Evolutionary conservation across 2,113 vertebrate genomes (phyloP).

Genomic region (Melanerpes formicivorus): DNA sequence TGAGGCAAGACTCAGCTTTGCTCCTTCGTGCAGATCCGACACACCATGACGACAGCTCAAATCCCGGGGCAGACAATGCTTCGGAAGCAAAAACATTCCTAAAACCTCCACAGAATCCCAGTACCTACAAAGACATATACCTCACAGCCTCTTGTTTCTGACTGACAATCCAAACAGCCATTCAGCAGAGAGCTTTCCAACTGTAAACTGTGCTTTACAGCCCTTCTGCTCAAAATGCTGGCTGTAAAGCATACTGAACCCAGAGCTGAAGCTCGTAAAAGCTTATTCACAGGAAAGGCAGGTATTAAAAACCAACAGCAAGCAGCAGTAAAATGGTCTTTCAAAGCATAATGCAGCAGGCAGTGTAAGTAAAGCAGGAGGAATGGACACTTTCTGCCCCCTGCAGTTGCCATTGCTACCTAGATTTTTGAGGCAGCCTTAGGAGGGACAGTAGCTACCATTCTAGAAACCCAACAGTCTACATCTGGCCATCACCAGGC

Average conservation of each 20-base stretch:
- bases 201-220: neutral
- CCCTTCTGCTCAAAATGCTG: neutral
- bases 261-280: slow-evolving; percentile 4
- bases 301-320: neutral
- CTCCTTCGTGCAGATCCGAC: neutral
- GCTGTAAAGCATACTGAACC: neutral
- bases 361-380: neutral
- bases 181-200: neutral
- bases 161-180: neutral
- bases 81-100: neutral
- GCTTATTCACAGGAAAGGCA: slow-evolving; percentile 26
- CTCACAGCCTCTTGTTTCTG: neutral
- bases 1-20: neutral
- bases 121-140: neutral
- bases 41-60: neutral
- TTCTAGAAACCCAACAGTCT: slow-evolving; percentile 22
- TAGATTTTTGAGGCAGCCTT: slow-evolving; percentile 30
- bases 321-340: slow-evolving; percentile 55
- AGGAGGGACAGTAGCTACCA: neutral
- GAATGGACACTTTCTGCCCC: slow-evolving; percentile 59
- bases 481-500: neutral
- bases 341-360: slow-evolving; percentile 49
- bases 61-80: accelerated
- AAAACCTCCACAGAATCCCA: neutral
- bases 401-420: slow-evolving; percentile 53